Base-by-base conservation (phyloP, 2,888 invertebrate species). In the Esperia sulphurella region DNA sequence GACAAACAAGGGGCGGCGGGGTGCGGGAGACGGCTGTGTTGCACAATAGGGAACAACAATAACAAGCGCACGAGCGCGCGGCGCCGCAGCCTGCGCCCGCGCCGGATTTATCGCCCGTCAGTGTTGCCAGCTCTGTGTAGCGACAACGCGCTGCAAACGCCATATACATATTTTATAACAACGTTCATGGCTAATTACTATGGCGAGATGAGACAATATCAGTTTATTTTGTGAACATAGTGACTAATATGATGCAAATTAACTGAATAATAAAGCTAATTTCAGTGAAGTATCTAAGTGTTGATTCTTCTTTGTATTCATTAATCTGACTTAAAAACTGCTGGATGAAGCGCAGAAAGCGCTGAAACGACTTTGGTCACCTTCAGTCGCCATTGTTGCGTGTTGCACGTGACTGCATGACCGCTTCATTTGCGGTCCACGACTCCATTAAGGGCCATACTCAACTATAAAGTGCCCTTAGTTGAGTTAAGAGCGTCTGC, bases 1-100 rank as follows among this genome's bases (percentile, higher is more conserved):
- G 68, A 71, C 68, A 67, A 71, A 75, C 71, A 75, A 78, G 74
- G 71, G 62, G 60, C 63, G n/a, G 35, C 35, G 58, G 66, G 74
- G 71, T 61, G 60, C 63, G n/a, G 35, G 10, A 59, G 66, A 63
- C 56, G 61, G 62, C 56, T 54, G 54, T 54, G 54, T 73, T 71
- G 65, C 73, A 72, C 71, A 78, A 77, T 71, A 56, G 46, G 53
- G 55, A 53, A 65, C 68, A 65, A 68, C 65, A 71, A 71, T 66
- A 65, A 64, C 64, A 60, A 52, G 51, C 56, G 53, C 21, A 21
- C 21, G 21, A 21, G 21, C 21, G 21, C n/a, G 55, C 61, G 64
- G 58, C 68, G 69, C 57, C 67, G 65, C 60, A 59, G 58, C 52
- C 60, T 52, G 65, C 61, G 59, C 59, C 59, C 55, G 61, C 64